These are phyloP conservation scores for Dryococelus australis DNA, from an alignment of 2,888 invertebrate species.

Conservation along the genomic window DNA sequence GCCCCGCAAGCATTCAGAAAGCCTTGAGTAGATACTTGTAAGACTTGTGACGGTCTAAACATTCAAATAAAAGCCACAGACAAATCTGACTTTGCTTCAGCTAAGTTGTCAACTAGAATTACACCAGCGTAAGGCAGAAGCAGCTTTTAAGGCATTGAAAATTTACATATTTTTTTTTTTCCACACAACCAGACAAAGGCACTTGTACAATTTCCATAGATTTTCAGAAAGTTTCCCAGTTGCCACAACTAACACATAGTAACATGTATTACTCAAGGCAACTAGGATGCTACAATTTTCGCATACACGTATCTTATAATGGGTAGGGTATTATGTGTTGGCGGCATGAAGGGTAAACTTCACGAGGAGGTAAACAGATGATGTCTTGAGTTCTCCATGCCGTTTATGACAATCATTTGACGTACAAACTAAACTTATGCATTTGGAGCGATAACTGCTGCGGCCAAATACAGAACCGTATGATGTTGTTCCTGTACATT, in stretches of 20 bases:
- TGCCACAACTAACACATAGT: constrained; percentile 50
- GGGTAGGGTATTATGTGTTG: constrained; percentile 47
- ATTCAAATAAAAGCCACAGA: not conserved
- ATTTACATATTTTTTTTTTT: not conserved
- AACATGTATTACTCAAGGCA: constrained; percentile 52
- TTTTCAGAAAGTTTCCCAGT: constrained; percentile 51
- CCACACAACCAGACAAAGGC: constrained; percentile 47
- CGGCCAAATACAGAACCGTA: constrained; percentile 30
- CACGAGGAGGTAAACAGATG: constrained; percentile 49
- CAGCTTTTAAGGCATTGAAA: not conserved
- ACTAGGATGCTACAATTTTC: constrained; percentile 49
- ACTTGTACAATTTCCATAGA: constrained; percentile 47
- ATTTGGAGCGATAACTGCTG: constrained; percentile 31
- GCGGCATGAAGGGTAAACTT: constrained; percentile 49
- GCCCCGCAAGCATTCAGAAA: not conserved
- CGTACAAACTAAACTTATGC: not conserved
- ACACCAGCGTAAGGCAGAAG: not conserved
- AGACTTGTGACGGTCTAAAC: not conserved
- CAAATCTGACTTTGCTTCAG: not conserved
- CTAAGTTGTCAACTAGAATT: not conserved
- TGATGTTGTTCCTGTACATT: constrained; percentile 27
- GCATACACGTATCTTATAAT: constrained; percentile 48
- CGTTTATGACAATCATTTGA: not conserved
- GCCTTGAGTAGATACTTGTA: constrained; percentile 10
- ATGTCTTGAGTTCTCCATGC: constrained; percentile 44